phyloP scores from a whole-genome alignment of 37 sponge, comb jelly and placozoan species.

The Cliona cf. orientalis region DNA sequence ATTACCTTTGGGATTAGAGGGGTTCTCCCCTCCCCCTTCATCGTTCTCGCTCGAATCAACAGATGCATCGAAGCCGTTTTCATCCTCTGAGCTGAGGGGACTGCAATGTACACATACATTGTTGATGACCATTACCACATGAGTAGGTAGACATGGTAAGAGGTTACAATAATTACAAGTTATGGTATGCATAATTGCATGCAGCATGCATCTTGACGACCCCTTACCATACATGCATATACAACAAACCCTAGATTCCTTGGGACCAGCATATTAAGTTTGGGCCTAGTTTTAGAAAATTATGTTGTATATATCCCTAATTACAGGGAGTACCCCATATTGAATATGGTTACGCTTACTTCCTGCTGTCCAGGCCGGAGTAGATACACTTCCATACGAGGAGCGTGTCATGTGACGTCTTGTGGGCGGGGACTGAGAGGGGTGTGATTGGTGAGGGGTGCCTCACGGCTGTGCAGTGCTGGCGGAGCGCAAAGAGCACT shows the following conservation, averaged over 20 bases:
- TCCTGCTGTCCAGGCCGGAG: conserved; percentile 71
- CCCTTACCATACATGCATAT: no score
- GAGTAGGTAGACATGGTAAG: no score
- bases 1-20: neutral
- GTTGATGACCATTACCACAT: no score
- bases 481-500: conserved; percentile 67
- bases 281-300: no score
- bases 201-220: no score
- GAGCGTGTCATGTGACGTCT: conserved; percentile 44
- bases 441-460: conserved; percentile 33
- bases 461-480: conserved; percentile 48
- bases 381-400: conserved; percentile 78
- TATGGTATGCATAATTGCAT: no score
- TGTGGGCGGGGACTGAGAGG: conserved; percentile 44
- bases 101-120: no score
- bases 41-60: neutral
- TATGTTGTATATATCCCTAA: no score
- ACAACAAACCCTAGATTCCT: no score
- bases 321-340: no score
- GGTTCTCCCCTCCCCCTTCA: neutral
- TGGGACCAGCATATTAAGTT: no score
- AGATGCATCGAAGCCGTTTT: neutral
- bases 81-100: neutral
- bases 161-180: no score
- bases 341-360: conserved; percentile 33